Percentiles rank a stretch among this genome's conserved stretches.
Conservation (phyloP, 2,888 invertebrate genomes). For the Heliconius sara region DNA sequence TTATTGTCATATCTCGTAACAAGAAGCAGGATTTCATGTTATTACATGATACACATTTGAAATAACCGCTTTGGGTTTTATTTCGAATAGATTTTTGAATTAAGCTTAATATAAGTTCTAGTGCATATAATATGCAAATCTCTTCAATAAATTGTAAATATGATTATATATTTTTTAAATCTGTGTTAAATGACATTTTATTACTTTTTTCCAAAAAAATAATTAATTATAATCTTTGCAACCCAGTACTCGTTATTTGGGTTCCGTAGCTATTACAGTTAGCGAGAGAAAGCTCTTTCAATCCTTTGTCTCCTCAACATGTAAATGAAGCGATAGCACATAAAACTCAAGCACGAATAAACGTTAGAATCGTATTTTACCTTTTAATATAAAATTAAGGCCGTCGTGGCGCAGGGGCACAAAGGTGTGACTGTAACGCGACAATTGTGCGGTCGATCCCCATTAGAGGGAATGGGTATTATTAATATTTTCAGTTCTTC, state of each 20-base stretch:
- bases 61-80: background rate
- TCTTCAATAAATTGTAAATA: background rate
- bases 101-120: background rate
- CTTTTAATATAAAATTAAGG: background rate
- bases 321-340: conserved; percentile 32
- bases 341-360: conserved; percentile 15
- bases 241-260: conserved; percentile 28
- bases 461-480: no score
- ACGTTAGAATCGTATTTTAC: background rate
- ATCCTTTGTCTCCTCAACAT: conserved; percentile 30
- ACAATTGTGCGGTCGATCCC: no score
- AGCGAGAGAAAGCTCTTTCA: conserved; percentile 25
- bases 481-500: no score
- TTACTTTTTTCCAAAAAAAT: background rate
- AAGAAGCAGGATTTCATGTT: background rate
- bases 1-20: conserved; percentile 5
- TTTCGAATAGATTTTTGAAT: background rate
- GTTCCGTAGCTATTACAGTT: conserved; percentile 33
- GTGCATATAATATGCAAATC: background rate
- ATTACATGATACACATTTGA: background rate
- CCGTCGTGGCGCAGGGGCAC: no score
- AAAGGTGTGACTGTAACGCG: no score
- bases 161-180: no score
- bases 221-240: conserved; percentile 26
- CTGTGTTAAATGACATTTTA: background rate